Conservation (phyloP, 2,113 vertebrate species). For the Melanerpes formicivorus region DNA sequence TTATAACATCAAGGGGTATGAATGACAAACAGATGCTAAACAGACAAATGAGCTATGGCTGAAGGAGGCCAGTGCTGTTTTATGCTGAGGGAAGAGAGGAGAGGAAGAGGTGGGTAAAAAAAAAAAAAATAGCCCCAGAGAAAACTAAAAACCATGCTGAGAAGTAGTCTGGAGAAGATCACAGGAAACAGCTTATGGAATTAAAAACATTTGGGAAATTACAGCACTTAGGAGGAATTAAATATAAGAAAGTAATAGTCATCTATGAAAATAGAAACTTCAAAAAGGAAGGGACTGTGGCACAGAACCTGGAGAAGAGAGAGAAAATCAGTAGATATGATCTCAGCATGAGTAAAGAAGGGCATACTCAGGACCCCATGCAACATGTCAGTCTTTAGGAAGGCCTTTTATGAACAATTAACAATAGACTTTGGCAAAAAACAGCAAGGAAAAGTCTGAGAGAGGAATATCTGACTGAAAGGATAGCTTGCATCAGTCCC, state of each 20-base stretch:
- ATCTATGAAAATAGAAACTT: slow-evolving; percentile 56
- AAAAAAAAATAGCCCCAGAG: slow-evolving; percentile 54
- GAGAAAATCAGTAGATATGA: slow-evolving; percentile 33
- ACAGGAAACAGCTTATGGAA: slow-evolving; percentile 63
- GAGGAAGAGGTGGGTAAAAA: slow-evolving; percentile 67
- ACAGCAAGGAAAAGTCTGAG: not conserved
- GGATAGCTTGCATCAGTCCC: slow-evolving; percentile 37
- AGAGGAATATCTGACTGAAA: slow-evolving; percentile 21
- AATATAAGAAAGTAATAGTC: slow-evolving; percentile 54
- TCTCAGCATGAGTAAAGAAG: slow-evolving; percentile 22
- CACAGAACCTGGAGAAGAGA: slow-evolving; percentile 51
- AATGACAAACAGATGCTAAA: slow-evolving; percentile 75
- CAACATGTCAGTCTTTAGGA: not conserved
- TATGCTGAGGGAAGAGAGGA: slow-evolving; percentile 41
- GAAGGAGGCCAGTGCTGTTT: slow-evolving; percentile 63
- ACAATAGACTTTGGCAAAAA: slow-evolving; percentile 38
- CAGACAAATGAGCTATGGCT: slow-evolving; percentile 71
- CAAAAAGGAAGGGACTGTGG: slow-evolving; percentile 31
- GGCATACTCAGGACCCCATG: not conserved
- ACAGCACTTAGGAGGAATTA: slow-evolving; percentile 60
- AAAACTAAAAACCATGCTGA: slow-evolving; percentile 62
- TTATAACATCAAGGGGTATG: slow-evolving; percentile 70
- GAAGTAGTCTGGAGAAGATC: slow-evolving; percentile 63
- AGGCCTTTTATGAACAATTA: slow-evolving; percentile 36
- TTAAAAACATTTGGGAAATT: slow-evolving; percentile 69